These are phyloP conservation scores for Callaeas wilsoni DNA, from an alignment of 2,113 vertebrate species.

Conservation along the genomic window DNA sequence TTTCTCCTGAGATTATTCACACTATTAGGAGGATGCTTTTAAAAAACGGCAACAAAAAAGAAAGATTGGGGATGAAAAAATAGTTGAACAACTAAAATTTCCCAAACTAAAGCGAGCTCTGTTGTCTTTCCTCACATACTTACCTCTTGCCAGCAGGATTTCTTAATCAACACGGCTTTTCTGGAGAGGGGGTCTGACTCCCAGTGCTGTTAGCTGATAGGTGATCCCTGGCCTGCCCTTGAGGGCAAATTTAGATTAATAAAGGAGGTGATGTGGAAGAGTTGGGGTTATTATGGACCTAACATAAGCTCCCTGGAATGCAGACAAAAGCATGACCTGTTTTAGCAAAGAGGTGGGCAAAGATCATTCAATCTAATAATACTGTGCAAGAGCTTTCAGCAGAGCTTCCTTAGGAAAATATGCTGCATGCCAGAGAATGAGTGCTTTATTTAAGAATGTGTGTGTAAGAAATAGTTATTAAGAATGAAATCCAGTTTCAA, in stretches of 20 bases:
- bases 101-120: background rate
- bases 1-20: background rate
- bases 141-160: background rate
- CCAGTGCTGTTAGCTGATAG: background rate
- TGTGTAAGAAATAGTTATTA: background rate
- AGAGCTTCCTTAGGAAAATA: slow-evolving; percentile 36
- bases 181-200: background rate
- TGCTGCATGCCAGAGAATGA: background rate
- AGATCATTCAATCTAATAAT: background rate
- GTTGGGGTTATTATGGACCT: slow-evolving; percentile 22
- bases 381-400: background rate
- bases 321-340: slow-evolving; percentile 41
- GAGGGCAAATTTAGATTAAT: slow-evolving; percentile 15
- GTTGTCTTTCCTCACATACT: background rate
- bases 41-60: background rate
- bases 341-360: slow-evolving; percentile 1
- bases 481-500: background rate
- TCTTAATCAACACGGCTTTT: background rate
- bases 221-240: slow-evolving; percentile 7
- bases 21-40: background rate
- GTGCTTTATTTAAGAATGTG: slow-evolving; percentile 1
- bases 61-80: background rate
- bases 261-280: slow-evolving; percentile 40
- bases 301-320: slow-evolving; percentile 42
- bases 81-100: background rate